These are phyloP conservation scores for human (Homo sapiens) DNA, from an alignment of 2,113 vertebrate species.

Conservation along the genomic window GRCh38 chr4:52810001-52810500, in stretches of 20 bases:
- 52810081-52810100: too few relatives aligned
- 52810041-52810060: too few relatives aligned
- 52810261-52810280: background rate
- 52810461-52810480: background rate
- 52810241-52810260: background rate
- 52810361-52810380: background rate
- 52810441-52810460: background rate
- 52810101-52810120: too few relatives aligned
- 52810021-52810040: too few relatives aligned
- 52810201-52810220: background rate
- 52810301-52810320: background rate
- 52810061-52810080: too few relatives aligned
- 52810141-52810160: background rate
- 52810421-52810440: background rate
- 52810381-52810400: background rate
- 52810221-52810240: background rate
- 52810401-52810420: background rate
- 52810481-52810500: background rate
- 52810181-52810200: background rate
- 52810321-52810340: too few relatives aligned
- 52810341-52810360: background rate
- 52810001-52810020: too few relatives aligned
- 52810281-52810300: background rate
- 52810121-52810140: background rate
- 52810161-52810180: background rate